phyloP scores from a whole-genome alignment of 2,888 invertebrate species.

The Escarpia spicata region DNA sequence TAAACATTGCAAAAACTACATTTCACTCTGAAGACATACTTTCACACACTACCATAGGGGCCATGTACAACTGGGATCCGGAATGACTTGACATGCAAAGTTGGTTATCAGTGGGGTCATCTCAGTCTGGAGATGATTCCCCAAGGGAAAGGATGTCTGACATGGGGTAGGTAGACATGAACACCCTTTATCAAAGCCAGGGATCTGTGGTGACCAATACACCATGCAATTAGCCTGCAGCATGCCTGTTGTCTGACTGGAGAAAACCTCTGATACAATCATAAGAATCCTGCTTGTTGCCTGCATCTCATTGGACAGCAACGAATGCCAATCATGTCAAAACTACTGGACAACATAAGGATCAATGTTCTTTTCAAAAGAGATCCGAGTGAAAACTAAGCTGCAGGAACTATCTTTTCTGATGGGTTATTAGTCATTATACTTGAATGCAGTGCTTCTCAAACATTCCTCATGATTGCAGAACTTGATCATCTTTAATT shows the following conservation, averaged over 20 bases:
- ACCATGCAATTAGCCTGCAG: constrained; percentile 23
- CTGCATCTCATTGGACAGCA: not conserved
- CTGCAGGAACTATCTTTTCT: not conserved
- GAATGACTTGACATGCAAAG: constrained; percentile 19
- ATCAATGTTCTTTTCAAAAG: constrained; percentile 13
- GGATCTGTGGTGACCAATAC: constrained; percentile 21
- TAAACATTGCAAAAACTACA: constrained; percentile 13
- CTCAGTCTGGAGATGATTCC: constrained; percentile 14
- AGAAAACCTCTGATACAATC: constrained; percentile 20
- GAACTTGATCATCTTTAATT: not conserved
- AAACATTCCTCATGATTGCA: constrained; percentile 17
- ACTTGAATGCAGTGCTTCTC: not conserved
- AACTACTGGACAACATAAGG: not conserved
- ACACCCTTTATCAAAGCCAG: constrained; percentile 23
- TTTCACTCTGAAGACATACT: not conserved
- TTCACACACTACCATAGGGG: not conserved
- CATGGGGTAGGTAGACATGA: constrained; percentile 24
- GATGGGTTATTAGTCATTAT: not conserved
- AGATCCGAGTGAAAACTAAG: not conserved
- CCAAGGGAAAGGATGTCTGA: constrained; percentile 20
- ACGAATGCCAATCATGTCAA: constrained; percentile 13
- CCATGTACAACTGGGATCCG: not conserved
- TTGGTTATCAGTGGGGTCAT: constrained; percentile 25
- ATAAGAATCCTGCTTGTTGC: not conserved
- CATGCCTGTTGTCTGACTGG: not conserved